Evolutionary conservation across 2,797 vertebrate genomes (phyloP).

Genomic region (Halcyon chelicuti): DNA sequence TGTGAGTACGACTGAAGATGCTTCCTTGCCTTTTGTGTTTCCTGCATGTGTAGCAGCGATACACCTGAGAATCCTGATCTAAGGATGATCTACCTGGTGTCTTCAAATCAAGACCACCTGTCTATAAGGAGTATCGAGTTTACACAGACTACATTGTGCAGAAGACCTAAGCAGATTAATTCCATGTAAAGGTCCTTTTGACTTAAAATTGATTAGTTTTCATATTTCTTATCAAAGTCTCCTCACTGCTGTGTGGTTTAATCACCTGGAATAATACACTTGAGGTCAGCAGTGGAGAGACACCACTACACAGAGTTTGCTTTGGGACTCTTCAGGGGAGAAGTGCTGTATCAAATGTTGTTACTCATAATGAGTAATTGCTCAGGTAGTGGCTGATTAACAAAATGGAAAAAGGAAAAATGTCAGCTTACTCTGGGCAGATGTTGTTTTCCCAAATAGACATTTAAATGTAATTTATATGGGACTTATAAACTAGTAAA

Average conservation of each 20-base stretch:
- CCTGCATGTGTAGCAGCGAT: not conserved
- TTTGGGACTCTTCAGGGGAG: not conserved
- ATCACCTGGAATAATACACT: not conserved
- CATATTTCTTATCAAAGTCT: not conserved
- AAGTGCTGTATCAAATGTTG: not conserved
- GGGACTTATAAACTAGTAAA: not conserved
- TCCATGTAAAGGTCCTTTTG: not conserved
- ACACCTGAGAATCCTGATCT: not conserved
- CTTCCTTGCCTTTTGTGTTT: not conserved
- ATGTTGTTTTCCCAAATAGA: not conserved
- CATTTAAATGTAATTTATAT: constrained; percentile 10
- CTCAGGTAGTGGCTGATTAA: not conserved
- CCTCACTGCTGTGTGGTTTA: not conserved
- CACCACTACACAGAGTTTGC: not conserved
- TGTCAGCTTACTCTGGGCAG: not conserved
- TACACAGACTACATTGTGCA: not conserved
- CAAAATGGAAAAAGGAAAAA: constrained; percentile 27
- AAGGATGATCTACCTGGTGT: not conserved
- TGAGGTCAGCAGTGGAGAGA: not conserved
- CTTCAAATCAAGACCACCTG: not conserved
- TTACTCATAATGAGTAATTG: not conserved
- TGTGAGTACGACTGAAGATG: not conserved
- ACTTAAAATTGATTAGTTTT: not conserved
- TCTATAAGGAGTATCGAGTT: not conserved
- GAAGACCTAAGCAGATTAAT: not conserved